phyloP scores from a whole-genome alignment of 2,888 invertebrate species.

The Leptopilina syphax region DNA sequence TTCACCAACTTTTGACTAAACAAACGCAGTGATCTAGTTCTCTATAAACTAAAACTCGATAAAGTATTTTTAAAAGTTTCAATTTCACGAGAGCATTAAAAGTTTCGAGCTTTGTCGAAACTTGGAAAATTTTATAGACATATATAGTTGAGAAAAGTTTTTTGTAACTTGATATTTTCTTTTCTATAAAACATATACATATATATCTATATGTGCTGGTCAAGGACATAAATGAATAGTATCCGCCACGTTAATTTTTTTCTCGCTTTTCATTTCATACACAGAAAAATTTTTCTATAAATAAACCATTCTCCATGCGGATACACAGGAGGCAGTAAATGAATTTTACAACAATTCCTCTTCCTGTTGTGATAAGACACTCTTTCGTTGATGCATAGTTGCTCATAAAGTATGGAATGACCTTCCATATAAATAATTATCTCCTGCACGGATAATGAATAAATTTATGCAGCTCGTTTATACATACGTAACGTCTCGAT shows the following conservation, averaged over 20 bases:
- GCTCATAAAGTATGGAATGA: constrained; percentile 6
- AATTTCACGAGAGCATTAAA: neutral
- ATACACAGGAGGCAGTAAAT: neutral
- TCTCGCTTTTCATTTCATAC: neutral
- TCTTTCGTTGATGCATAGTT: neutral
- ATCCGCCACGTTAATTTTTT: neutral
- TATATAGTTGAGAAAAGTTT: neutral
- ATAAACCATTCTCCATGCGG: neutral
- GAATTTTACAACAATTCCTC: neutral
- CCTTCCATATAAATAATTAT: constrained; percentile 11
- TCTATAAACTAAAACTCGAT: neutral
- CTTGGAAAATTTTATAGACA: constrained; percentile 1
- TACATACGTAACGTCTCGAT: neutral
- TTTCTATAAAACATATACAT: neutral
- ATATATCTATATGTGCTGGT: neutral
- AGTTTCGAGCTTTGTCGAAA: neutral
- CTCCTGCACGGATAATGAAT: constrained; percentile 5
- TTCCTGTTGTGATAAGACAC: constrained; percentile 14
- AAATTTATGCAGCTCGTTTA: constrained; percentile 3
- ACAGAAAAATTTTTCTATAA: neutral
- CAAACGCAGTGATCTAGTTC: too few relatives aligned
- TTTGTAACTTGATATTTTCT: neutral
- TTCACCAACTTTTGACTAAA: too few relatives aligned
- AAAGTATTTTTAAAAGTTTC: constrained; percentile 16
- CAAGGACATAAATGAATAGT: constrained; percentile 5